Base-by-base conservation (phyloP, 2,888 invertebrate genomes). In the Carabus problematicus region DNA sequence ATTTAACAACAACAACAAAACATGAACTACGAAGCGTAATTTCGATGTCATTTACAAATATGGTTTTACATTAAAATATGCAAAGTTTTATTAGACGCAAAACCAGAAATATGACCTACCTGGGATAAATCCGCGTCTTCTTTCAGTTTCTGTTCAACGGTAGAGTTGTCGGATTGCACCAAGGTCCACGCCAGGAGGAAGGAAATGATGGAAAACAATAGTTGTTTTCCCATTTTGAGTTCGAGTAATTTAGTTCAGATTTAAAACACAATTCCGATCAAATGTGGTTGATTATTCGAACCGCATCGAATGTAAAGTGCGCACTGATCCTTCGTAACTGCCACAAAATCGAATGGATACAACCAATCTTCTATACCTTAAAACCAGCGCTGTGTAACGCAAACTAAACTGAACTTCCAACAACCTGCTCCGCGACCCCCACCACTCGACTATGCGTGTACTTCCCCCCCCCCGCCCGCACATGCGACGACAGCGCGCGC, bases 121-220 rank as follows among this genome's bases (percentile, higher is more conserved):
- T 89, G 87, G 73, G 89, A 88, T 74, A 90, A 84, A 79, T 90
- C 89, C 71, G 86, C 79, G 81, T 89, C 89, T 79, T 85, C 85
- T 75, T 83, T 83, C 74, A 90, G 84, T 83, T 88, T 89, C 79
- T 89, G 88, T 73, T 86, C 83, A 71, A 89, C 83, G 72, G 88
- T 86, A 76, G 82, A 59, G 59, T 71, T 58, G 41, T 62, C 64
- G 68, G 62, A 52, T 60, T 64, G 59, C 67, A 71, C 62, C 52
- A 72, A 62, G 19, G 52, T 66, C 42, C 49, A 69, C 60, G 62
- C 42, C 29, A 29, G 6, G 29, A 29, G 29, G 29, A 29, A 29
- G 29, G 29, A 29, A 29, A 29, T 29, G 40, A 63, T 49, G 54
- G 61, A 63, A 64, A 69, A 42, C 58, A 29, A 39, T 39, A 42